Base-by-base conservation (phyloP, 1,140 invertebrate genomes). In the Drosophila pseudoananassae region DNA sequence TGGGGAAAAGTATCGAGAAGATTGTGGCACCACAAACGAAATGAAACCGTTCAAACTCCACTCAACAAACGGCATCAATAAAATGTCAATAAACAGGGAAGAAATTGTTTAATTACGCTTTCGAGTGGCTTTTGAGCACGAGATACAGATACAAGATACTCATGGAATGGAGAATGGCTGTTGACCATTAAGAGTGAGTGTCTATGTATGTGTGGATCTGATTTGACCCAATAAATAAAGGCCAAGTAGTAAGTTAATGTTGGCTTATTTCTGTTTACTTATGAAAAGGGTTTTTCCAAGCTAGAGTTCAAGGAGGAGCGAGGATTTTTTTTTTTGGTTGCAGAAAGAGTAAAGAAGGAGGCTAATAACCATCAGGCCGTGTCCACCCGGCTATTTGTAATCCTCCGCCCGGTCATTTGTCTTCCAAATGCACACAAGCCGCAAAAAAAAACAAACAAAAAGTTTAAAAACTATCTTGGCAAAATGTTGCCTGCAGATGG, bases 51-150 rank as follows among this genome's bases (percentile, higher is more conserved):
- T 55, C 31, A 55, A 46, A 52, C 61, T 54, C 65, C 23, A 15
- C 12, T 8, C 50, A 50, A 65, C 50, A 45, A 71, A 54, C 76
- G 81, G 80, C 80, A 83, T 83, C 80, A 79, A 83, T 83, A 83
- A 82, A 85, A 77, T 88, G 82, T 85, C 82, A 85, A 85, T 87
- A 85, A 85, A 69, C 64, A 69, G 66, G 56, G 66, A 56, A 70
- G 63, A 85, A 85, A 88, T 82, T 87, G 82, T 85, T 85, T 87
- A 85, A 87, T 85, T 85, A 85, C 75, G 69, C 82, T 85, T 85
- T 87, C 73, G 74, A 84, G 81, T 55, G 78, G 78, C 78, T 76
- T 79, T 81, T 63, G 64, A 71, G 80, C 80, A 79, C 76, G 76
- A 73, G 76, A 65, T 46, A 58, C 31, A 38, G 25, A 49, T 14